Evolutionary conservation across 2,888 invertebrate genomes (phyloP).

Genomic region (Rhodophaea formosa): DNA sequence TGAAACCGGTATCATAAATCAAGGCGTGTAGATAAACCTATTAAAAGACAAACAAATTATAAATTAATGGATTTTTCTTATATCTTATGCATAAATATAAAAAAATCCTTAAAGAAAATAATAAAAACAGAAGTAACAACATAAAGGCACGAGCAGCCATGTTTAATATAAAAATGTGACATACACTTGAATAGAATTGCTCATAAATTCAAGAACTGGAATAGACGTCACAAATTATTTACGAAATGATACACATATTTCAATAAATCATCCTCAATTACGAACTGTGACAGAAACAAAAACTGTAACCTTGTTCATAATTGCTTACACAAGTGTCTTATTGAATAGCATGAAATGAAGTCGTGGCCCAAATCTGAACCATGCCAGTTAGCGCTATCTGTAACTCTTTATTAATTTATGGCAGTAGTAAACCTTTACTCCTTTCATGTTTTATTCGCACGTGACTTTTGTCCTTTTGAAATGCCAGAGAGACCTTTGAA

Average conservation of each 20-base stretch:
- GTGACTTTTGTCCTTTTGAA: constrained; percentile 20
- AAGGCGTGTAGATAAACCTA: too few species aligned
- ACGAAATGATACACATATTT: neutral
- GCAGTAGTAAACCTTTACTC: neutral
- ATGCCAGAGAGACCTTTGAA: constrained; percentile 8
- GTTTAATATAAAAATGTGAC: too few species aligned
- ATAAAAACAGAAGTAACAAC: too few species aligned
- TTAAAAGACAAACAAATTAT: too few species aligned
- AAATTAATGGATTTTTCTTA: too few species aligned
- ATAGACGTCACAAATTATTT: neutral
- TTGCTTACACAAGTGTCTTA: neutral
- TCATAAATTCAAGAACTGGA: neutral
- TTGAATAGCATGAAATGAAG: neutral
- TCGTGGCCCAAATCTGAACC: neutral
- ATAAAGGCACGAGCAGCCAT: too few species aligned
- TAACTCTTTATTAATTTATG: neutral
- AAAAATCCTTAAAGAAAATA: too few species aligned
- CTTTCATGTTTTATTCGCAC: neutral
- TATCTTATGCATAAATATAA: too few species aligned
- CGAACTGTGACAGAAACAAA: neutral
- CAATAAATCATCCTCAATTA: neutral
- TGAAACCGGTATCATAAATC: too few species aligned
- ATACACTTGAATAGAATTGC: too few species aligned
- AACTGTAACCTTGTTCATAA: neutral
- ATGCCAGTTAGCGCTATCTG: neutral